These are phyloP conservation scores for Anolis apletophallus DNA, from an alignment of 2,797 vertebrate species.

Conservation along the genomic window DNA sequence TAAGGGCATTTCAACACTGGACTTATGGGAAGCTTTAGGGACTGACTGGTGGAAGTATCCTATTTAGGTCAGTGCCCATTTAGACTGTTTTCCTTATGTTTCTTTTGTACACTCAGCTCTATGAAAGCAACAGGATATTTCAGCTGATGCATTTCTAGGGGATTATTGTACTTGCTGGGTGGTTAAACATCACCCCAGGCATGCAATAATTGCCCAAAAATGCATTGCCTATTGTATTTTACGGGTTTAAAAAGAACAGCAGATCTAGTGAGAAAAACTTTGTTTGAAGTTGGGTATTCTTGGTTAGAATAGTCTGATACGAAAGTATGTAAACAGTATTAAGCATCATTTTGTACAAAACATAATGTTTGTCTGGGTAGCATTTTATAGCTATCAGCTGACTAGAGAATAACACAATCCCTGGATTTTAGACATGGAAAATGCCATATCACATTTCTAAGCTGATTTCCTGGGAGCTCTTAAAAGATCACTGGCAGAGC, in stretches of 20 bases:
- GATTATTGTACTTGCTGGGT: conserved; percentile 67
- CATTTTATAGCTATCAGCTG: conserved; percentile 48
- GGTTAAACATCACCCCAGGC: conserved; percentile 68
- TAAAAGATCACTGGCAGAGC: background rate
- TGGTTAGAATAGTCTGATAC: conserved; percentile 72
- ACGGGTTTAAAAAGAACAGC: conserved; percentile 66
- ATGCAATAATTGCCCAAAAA: conserved; percentile 68
- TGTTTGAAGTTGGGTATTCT: conserved; percentile 73
- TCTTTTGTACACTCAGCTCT: conserved; percentile 62
- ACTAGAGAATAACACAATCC: conserved; percentile 41
- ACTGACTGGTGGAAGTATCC: conserved; percentile 16
- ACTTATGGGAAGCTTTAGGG: conserved; percentile 44
- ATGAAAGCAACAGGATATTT: conserved; percentile 61
- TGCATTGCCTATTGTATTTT: conserved; percentile 67
- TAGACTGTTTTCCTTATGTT: conserved; percentile 50
- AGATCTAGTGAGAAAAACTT: conserved; percentile 70
- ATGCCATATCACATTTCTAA: conserved; percentile 30
- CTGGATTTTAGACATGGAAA: conserved; percentile 59
- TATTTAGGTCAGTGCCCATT: conserved; percentile 65
- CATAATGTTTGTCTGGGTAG: conserved; percentile 63
- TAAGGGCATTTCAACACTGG: conserved; percentile 41
- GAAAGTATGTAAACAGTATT: conserved; percentile 65
- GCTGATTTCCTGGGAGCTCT: conserved; percentile 22
- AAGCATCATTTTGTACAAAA: conserved; percentile 68
- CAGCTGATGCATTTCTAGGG: conserved; percentile 65